A percentile compares a stretch with the other conserved stretches of the same genome.
These are phyloP conservation scores for Lycaon pictus DNA, from an alignment of 2,113 vertebrate species.

Conservation along the genomic window DNA sequence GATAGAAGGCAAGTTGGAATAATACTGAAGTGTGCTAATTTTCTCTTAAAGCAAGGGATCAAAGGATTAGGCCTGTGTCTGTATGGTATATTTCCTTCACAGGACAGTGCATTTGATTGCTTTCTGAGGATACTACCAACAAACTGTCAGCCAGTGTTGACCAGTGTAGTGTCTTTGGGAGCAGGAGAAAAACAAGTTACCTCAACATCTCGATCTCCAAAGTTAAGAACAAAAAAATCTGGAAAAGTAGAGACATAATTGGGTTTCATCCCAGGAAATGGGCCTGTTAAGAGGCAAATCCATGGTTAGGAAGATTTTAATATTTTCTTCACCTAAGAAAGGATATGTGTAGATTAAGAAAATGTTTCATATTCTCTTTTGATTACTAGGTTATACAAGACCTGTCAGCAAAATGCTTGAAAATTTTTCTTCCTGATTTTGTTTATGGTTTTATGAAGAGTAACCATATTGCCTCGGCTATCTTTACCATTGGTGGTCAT, in stretches of 20 bases:
- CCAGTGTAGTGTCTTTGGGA: not conserved
- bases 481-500: slow-evolving; percentile 79
- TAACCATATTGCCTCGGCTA: slow-evolving; percentile 81
- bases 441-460: slow-evolving; percentile 84
- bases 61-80: not conserved
- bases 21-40: not conserved
- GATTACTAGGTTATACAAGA: slow-evolving; percentile 81
- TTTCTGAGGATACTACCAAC: not conserved
- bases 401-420: slow-evolving; percentile 82
- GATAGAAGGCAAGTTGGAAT: not conserved
- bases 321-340: slow-evolving; percentile 70
- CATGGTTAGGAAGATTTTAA: slow-evolving; percentile 74
- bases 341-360: slow-evolving; percentile 70
- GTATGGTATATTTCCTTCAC: not conserved
- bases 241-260: not conserved
- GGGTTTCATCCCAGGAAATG: not conserved
- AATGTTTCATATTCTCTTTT: slow-evolving; percentile 77
- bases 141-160: not conserved
- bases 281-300: slow-evolving; percentile 68
- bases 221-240: slow-evolving; percentile 7
- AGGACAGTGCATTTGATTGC: not conserved
- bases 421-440: slow-evolving; percentile 81
- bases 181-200: not conserved
- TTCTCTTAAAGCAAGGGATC: not conserved
- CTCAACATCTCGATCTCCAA: not conserved